phyloP scores from a whole-genome alignment of 2,797 vertebrate species.

The Semaprochilodus insignis region DNA sequence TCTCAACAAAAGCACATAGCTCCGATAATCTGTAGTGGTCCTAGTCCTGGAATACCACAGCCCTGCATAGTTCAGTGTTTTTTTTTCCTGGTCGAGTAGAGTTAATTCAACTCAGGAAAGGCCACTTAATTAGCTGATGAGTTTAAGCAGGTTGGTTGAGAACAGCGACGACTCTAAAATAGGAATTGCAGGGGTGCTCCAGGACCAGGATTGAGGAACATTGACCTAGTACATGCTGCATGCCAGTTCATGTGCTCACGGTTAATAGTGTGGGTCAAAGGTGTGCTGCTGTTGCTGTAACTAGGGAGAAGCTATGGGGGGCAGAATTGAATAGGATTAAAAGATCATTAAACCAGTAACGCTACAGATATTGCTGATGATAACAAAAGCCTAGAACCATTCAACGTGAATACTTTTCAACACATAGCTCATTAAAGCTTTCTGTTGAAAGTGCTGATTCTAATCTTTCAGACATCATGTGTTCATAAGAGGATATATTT shows the following conservation, averaged over 20 bases:
- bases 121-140: constrained; percentile 2
- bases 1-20: constrained; percentile 27
- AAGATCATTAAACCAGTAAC: too few relatives aligned
- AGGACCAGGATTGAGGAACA: background rate
- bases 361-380: background rate
- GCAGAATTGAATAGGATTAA: background rate
- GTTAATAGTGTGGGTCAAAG: background rate
- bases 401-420: too few relatives aligned
- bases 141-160: constrained; percentile 13
- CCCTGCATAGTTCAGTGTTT: background rate
- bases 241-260: background rate
- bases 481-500: background rate
- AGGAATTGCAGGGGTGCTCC: background rate
- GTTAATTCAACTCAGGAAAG: background rate
- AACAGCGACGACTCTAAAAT: background rate
- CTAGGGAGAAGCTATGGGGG: background rate
- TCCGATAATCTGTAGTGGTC: constrained; percentile 30
- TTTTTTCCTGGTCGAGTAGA: background rate
- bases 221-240: background rate
- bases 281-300: background rate
- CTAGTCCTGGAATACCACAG: background rate
- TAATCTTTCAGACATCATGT: background rate
- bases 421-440: too few relatives aligned
- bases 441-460: too few relatives aligned
- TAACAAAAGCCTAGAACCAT: background rate